Evolutionary conservation across 2,888 invertebrate genomes (phyloP).

Genomic region (Metopia argyrocephala): DNA sequence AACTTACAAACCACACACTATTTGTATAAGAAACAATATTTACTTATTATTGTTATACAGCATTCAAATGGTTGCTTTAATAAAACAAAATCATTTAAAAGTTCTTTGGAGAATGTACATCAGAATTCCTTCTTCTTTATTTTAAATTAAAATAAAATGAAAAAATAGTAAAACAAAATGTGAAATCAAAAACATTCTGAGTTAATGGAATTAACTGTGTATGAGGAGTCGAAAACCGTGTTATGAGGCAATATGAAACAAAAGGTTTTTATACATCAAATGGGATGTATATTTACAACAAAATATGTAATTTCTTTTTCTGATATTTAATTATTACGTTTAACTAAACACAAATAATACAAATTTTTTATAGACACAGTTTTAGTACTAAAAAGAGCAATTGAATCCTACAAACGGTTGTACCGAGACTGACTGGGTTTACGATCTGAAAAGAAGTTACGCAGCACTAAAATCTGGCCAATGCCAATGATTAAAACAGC

Average conservation of each 20-base stretch:
- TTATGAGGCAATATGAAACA: conserved; percentile 9
- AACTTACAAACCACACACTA: too few species aligned
- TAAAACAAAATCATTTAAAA: background rate
- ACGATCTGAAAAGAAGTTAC: conserved; percentile 92
- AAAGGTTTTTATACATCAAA: conserved; percentile 10
- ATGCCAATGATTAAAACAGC: conserved; percentile 92
- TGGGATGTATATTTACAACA: background rate
- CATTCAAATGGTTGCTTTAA: too few species aligned
- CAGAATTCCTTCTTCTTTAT: conserved; percentile 12
- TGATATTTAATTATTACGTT: background rate
- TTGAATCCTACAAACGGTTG: conserved; percentile 80
- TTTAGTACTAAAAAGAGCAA: conserved; percentile 16
- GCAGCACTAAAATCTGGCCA: conserved; percentile 92
- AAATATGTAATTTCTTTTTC: background rate
- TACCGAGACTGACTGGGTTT: conserved; percentile 79
- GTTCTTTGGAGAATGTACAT: conserved; percentile 32
- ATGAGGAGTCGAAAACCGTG: background rate
- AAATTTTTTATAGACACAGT: conserved; percentile 5
- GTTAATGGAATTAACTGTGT: background rate
- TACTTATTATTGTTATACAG: too few species aligned
- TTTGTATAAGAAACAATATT: too few species aligned
- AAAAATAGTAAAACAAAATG: background rate
- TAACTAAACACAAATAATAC: conserved; percentile 21
- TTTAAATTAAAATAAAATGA: conserved; percentile 15
- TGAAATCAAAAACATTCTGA: background rate